Conservation (phyloP, 2,888 invertebrate genomes). For the Harpagoxenus sublaevis region DNA sequence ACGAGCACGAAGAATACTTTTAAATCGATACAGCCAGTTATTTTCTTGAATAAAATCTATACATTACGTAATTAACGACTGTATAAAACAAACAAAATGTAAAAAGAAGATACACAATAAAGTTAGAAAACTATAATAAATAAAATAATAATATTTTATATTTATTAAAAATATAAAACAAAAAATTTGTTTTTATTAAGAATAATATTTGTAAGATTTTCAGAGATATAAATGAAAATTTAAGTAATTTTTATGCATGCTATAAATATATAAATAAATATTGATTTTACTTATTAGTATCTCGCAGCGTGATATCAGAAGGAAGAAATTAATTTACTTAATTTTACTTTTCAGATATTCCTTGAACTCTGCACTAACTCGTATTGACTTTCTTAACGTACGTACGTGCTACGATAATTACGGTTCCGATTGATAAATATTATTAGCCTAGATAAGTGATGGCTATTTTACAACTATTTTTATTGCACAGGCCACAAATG, state of each 20-base stretch:
- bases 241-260: neutral
- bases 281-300: neutral
- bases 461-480: neutral
- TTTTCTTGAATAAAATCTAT: neutral
- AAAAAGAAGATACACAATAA: neutral
- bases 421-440: neutral
- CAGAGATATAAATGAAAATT: neutral
- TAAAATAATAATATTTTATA: neutral
- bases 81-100: neutral
- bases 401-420: neutral
- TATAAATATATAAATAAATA: neutral
- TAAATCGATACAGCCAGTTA: neutral
- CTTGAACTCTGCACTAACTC: neutral
- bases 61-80: neutral
- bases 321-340: neutral
- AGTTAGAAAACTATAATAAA: neutral
- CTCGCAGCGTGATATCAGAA: neutral
- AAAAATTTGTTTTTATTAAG: neutral
- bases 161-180: neutral
- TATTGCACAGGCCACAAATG: constrained; percentile 19
- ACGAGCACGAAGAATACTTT: neutral
- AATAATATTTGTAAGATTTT: neutral
- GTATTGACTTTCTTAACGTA: neutral
- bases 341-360: neutral
- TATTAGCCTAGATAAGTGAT: neutral